Conservation (phyloP, 2,113 vertebrate species). For the Bubo bubo region DNA sequence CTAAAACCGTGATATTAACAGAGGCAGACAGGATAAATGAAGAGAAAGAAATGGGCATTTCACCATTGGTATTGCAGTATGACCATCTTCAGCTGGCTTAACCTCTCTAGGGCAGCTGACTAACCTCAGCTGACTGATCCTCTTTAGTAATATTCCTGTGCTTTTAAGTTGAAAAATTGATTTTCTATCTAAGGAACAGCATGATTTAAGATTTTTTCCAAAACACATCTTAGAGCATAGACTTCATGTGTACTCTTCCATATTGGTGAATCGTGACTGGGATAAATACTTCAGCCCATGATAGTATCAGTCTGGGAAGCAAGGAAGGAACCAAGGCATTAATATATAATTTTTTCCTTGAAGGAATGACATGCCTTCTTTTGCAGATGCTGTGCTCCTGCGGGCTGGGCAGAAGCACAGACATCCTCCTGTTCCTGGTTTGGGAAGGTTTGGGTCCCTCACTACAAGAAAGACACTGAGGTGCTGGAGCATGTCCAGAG, state of each 20-base stretch:
- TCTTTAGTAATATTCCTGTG: neutral
- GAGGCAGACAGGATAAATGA: neutral
- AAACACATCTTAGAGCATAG: neutral
- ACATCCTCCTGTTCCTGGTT: neutral
- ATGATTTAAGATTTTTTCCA: neutral
- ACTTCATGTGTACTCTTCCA: neutral
- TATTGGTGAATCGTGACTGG: neutral
- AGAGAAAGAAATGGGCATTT: neutral
- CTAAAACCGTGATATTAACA: neutral
- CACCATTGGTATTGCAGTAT: neutral
- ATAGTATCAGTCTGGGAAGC: neutral
- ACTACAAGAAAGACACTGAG: neutral
- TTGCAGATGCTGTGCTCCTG: neutral
- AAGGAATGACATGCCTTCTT: neutral
- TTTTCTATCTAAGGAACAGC: neutral
- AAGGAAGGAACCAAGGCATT: neutral
- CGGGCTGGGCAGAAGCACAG: rapidly evolving
- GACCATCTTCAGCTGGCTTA: neutral
- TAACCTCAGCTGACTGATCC: neutral
- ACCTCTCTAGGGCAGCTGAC: neutral
- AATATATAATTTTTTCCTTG: neutral
- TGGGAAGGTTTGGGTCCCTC: neutral
- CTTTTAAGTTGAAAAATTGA: neutral
- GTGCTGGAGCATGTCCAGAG: rapidly evolving
- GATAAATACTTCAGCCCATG: neutral